Conservation (phyloP, 2,797 vertebrate genomes). For the Caiman crocodilus region DNA sequence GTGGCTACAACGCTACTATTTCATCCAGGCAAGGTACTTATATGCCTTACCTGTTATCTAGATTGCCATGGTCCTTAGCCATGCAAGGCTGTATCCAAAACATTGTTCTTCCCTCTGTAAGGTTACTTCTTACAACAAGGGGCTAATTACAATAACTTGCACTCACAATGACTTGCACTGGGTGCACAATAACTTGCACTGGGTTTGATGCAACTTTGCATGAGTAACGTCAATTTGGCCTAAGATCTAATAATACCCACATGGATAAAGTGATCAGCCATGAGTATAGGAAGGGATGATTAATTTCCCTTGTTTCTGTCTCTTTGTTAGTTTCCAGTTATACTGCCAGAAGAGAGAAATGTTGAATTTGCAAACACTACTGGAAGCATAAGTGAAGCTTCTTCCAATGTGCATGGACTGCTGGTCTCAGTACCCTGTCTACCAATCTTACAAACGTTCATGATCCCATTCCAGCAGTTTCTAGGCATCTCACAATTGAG, state of each 20-base stretch:
- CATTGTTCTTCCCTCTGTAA: constrained; percentile 23
- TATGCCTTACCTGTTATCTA: constrained; percentile 16
- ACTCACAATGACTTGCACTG: not conserved
- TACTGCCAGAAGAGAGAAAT: accelerated
- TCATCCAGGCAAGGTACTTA: constrained; percentile 28
- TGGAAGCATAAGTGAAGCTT: not conserved
- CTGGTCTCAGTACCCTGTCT: not conserved
- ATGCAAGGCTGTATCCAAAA: not conserved
- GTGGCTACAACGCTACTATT: not conserved
- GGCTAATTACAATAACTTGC: not conserved
- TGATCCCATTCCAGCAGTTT: not conserved
- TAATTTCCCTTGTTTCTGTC: not conserved
- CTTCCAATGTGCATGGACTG: not conserved
- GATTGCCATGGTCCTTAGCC: not conserved
- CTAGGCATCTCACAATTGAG: not conserved
- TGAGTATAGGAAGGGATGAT: not conserved
- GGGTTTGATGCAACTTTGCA: not conserved
- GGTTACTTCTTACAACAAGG: not conserved
- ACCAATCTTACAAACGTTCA: not conserved
- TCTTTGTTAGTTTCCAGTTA: not conserved
- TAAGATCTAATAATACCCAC: not conserved
- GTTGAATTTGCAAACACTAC: not conserved
- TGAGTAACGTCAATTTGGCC: not conserved
- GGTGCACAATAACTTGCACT: not conserved
- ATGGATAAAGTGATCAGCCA: not conserved